These are phyloP conservation scores for Tetragonula clypearis DNA, from an alignment of 1,140 invertebrate genomes.

Conservation along the genomic window DNA sequence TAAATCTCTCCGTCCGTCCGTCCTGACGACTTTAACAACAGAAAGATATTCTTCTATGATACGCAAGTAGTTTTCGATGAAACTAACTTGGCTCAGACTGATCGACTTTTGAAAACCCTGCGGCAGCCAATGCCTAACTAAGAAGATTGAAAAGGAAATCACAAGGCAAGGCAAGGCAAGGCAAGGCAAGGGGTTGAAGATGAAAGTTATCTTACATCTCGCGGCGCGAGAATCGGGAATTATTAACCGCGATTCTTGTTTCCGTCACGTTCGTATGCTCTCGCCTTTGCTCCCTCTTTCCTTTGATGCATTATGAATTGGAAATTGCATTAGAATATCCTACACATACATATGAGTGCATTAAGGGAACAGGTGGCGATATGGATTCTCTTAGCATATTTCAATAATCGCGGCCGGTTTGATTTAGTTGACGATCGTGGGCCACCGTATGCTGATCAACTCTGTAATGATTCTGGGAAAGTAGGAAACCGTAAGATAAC, in stretches of 20 bases:
- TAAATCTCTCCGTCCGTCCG: no score
- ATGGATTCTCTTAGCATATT: slow-evolving; percentile 72
- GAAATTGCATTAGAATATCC: slow-evolving; percentile 74
- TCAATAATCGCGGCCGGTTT: slow-evolving; percentile 65
- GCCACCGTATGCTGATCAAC: slow-evolving; percentile 29
- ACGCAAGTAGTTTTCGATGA: no score
- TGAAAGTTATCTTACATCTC: slow-evolving; percentile 5
- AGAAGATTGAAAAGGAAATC: no score
- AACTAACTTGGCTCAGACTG: no score
- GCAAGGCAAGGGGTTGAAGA: not conserved
- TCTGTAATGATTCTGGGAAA: not conserved
- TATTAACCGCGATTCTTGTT: slow-evolving; percentile 16
- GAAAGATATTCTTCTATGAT: no score
- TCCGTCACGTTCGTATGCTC: slow-evolving; percentile 18
- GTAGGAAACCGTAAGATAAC: not conserved
- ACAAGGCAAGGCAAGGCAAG: no score
- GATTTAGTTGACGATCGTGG: slow-evolving; percentile 70
- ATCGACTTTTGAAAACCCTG: no score
- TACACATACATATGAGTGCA: slow-evolving; percentile 74
- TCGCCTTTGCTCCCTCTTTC: not conserved
- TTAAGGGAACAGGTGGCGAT: slow-evolving; percentile 72
- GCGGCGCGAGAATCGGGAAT: not conserved
- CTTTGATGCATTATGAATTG: slow-evolving; percentile 73
- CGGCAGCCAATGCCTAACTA: no score
- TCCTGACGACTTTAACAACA: no score